A percentile compares a stretch with the other conserved stretches of the same genome.
phyloP scores from a whole-genome alignment of 2,113 vertebrate genomes.

The Pollimyrus isidori region DNA sequence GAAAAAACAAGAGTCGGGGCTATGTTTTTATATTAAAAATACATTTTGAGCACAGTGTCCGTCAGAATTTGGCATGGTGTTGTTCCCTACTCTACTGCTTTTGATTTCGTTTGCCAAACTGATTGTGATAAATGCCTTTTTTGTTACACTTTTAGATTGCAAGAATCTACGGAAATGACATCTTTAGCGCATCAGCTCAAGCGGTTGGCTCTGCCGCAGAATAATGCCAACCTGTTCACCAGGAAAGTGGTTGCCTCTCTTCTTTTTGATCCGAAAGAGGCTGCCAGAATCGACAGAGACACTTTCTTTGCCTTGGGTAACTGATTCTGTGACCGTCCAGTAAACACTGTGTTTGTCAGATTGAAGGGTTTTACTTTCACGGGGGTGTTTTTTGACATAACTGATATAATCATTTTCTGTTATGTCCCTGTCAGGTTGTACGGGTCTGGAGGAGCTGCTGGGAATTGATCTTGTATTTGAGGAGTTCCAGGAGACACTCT shows the following conservation, averaged over 20 bases:
- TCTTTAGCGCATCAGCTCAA: conserved; percentile 87
- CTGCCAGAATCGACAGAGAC: conserved; percentile 73
- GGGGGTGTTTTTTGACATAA: neutral
- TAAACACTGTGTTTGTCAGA: neutral
- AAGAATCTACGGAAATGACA: conserved; percentile 65
- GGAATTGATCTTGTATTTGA: conserved; percentile 79
- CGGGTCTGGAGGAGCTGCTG: conserved; percentile 85
- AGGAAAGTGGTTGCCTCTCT: conserved; percentile 70
- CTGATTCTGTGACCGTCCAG: conserved; percentile 13
- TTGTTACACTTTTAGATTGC: neutral
- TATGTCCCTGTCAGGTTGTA: conserved; percentile 69
- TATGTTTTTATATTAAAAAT: neutral
- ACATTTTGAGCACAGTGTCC: neutral
- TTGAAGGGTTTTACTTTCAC: neutral
- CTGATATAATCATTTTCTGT: neutral
- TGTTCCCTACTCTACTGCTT: neutral
- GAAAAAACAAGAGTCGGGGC: neutral
- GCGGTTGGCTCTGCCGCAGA: conserved; percentile 81
- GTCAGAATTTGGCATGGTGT: neutral
- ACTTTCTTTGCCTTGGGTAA: conserved; percentile 87
- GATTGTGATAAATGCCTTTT: neutral
- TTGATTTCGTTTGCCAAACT: neutral
- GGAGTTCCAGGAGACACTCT: conserved; percentile 77
- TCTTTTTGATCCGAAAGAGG: conserved; percentile 81
- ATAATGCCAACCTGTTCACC: conserved; percentile 64